Evolutionary conservation across 1,140 invertebrate species (phyloP), one percentile per base, ranked within the genome.

Genomic region (Hycleus cichorii): DNA sequence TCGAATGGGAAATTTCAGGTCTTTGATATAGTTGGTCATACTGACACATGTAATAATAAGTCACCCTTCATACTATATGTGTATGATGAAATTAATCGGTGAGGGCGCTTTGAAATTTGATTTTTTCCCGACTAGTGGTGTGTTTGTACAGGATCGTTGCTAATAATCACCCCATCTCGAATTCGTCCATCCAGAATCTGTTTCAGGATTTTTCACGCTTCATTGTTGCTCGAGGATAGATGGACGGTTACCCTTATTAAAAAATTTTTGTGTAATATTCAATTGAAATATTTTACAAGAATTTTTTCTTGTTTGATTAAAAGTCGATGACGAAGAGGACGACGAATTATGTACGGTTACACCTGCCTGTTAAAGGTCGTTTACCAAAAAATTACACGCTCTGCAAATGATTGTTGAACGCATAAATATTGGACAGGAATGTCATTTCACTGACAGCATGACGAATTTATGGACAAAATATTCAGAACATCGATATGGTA

Each of bases 41-140:
- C 54, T 58, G 49, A 55, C 58, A 57, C 64, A 60, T 59, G 61
- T 66, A 66, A 64, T 66, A 66, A 66, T 66, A 66, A 66, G 53
- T 47, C 56, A 56, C 39, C 32, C 32, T 32, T 32, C 32, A 32
- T 32, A 32, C 4, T 5, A 32, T 32, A 3, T 32, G 32, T 32
- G 1, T 18, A 18, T 18, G 54, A 57, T 57, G 64, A 61, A 66
- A 66, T 66, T 66, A 65, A 63, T 63, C 57, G 43, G 47, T 48
- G 47, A 49, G 56, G 46, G 46, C 46, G 49, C 55, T 61, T 66
- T 63, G 61, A 64, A 60, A 66, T 64, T 59, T 59, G 62, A 66
- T 66, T 66, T 66, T 57, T 65, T 32, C 32, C 49, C 49, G 56
- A 39, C 51, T 48, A 44, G 62, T 32, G 32, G 32, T 32, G 32